Percentiles rank a stretch among this genome's conserved stretches.
phyloP scores from a whole-genome alignment of 2,888 invertebrate species.

The Cabera pusaria region DNA sequence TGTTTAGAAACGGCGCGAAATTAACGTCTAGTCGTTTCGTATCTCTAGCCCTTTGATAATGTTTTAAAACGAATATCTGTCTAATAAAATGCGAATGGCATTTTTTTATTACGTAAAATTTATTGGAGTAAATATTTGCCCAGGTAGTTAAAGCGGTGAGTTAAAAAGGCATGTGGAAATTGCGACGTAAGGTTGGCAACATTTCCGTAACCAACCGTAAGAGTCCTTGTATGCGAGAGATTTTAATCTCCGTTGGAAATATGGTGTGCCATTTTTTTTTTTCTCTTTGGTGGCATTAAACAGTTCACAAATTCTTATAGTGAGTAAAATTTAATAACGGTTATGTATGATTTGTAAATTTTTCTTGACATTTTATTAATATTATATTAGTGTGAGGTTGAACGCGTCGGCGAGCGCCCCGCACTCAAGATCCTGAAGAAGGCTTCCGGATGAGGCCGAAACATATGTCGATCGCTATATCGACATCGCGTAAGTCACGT shows the following conservation, averaged over 20 bases:
- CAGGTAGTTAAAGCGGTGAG: constrained; percentile 61
- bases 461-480: no score
- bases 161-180: constrained; percentile 78
- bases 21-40: constrained; percentile 31
- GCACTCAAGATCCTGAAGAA: no score
- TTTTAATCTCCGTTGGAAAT: constrained; percentile 66
- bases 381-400: no score
- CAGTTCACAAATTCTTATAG: constrained; percentile 7
- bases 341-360: no score
- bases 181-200: constrained; percentile 77
- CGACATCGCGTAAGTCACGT: no score
- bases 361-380: no score
- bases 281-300: constrained; percentile 16
- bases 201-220: constrained; percentile 67
- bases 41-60: constrained; percentile 54
- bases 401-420: no score
- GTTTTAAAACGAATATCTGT: constrained; percentile 41
- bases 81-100: constrained; percentile 39
- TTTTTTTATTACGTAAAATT: constrained; percentile 61
- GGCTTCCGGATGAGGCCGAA: no score
- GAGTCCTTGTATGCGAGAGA: constrained; percentile 71
- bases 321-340: no score
- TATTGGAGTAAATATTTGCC: constrained; percentile 60
- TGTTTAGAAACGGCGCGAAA: constrained; percentile 39
- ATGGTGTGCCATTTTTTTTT: constrained; percentile 33